Evolutionary conservation across 2,113 vertebrate genomes (phyloP).

Genomic region (Ia io): DNA sequence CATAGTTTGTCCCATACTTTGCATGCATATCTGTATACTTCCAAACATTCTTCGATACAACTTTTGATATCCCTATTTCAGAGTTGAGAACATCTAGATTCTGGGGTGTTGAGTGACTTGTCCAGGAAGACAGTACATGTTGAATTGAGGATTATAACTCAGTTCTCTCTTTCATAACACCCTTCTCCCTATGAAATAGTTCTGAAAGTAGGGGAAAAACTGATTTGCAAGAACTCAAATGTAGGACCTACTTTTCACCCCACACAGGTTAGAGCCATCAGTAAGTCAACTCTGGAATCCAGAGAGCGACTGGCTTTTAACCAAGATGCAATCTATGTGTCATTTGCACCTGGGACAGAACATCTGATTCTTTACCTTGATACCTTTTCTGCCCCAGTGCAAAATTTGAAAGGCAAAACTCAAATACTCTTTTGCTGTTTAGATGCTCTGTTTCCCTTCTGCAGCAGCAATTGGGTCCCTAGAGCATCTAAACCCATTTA

Average conservation of each 20-base stretch:
- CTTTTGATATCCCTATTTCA: background rate
- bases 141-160: background rate
- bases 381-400: constrained; percentile 13
- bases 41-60: background rate
- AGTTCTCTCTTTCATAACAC: background rate
- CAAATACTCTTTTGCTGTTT: constrained; percentile 50
- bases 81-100: background rate
- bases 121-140: background rate
- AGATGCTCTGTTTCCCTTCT: constrained; percentile 32
- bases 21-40: background rate
- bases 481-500: constrained; percentile 65
- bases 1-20: background rate
- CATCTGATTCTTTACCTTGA: background rate
- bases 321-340: background rate
- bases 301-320: background rate
- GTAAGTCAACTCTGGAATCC: background rate
- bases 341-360: background rate
- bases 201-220: background rate
- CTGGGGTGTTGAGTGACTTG: background rate
- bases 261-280: background rate
- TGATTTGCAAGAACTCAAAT: background rate
- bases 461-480: background rate
- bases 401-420: constrained; percentile 58
- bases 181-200: background rate
- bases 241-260: background rate